Conservation (phyloP, 2,113 vertebrate genomes). For the Platanista minor region DNA sequence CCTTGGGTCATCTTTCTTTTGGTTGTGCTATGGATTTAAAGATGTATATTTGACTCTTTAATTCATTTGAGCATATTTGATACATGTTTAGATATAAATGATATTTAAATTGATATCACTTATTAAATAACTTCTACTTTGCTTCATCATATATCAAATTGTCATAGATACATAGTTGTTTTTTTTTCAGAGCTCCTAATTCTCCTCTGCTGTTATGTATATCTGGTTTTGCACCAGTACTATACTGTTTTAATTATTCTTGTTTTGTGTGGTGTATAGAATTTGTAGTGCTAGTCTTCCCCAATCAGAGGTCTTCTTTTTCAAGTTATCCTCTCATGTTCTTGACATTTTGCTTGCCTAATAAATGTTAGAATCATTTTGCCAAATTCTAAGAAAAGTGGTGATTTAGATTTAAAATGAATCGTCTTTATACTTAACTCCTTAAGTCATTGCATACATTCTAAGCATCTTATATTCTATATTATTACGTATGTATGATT, state of each 20-base stretch:
- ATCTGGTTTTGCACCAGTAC: neutral
- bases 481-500: neutral
- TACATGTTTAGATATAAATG: neutral
- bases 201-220: neutral
- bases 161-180: neutral
- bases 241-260: neutral
- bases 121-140: neutral
- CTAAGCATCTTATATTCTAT: neutral
- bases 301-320: neutral
- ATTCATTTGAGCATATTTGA: neutral
- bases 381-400: neutral
- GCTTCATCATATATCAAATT: neutral
- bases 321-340: neutral
- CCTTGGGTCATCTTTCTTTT: constrained; percentile 23
- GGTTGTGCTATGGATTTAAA: neutral
- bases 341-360: constrained; percentile 21
- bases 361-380: neutral
- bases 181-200: neutral
- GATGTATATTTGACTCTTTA: neutral
- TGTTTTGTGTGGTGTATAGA: neutral
- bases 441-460: neutral
- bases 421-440: neutral
- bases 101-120: neutral
- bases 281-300: neutral
- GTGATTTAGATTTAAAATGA: constrained; percentile 16